Conservation (phyloP, 2,113 vertebrate genomes). For the Notarius lentiginosus region DNA sequence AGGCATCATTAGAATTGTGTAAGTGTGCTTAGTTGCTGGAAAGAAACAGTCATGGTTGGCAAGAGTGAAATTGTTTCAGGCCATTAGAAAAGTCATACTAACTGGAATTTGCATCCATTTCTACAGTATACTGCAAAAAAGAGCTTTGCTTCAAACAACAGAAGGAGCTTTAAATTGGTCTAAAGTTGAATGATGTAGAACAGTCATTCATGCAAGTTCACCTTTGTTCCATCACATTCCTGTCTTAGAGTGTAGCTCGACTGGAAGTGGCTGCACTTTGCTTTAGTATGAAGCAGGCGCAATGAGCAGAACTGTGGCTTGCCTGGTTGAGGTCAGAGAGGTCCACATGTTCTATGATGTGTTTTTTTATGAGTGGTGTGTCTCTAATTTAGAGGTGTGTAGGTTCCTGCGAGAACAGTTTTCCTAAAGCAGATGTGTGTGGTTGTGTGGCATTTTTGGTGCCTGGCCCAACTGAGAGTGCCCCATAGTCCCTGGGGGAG, state of each 20-base stretch:
- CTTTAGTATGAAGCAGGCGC: constrained; percentile 47
- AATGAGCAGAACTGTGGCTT: constrained; percentile 59
- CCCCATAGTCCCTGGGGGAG: constrained; percentile 30
- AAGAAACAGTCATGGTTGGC: constrained; percentile 27
- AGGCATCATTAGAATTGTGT: constrained; percentile 30
- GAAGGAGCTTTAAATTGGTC: not conserved
- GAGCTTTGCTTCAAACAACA: not conserved
- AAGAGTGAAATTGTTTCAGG: not conserved
- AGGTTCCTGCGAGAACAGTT: constrained; percentile 60
- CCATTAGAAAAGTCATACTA: not conserved
- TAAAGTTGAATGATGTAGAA: constrained; percentile 3
- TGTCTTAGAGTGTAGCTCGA: constrained; percentile 31
- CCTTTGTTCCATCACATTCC: constrained; percentile 5
- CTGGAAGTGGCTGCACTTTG: constrained; percentile 16
- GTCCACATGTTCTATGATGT: constrained; percentile 55
- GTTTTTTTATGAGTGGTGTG: constrained; percentile 62
- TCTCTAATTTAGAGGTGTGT: constrained; percentile 74
- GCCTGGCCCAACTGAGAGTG: constrained; percentile 7
- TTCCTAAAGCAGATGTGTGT: constrained; percentile 69
- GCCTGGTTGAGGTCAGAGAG: constrained; percentile 55
- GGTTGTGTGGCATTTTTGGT: constrained; percentile 35
- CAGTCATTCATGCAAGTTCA: not conserved
- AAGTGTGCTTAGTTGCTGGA: constrained; percentile 10
- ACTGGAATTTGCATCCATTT: constrained; percentile 13
- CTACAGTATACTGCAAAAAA: too few relatives aligned